Percentiles rank a stretch among this genome's conserved stretches.
These are phyloP conservation scores for Pseudeuparius sepicola DNA, from an alignment of 2,888 invertebrate genomes.

Conservation along the genomic window DNA sequence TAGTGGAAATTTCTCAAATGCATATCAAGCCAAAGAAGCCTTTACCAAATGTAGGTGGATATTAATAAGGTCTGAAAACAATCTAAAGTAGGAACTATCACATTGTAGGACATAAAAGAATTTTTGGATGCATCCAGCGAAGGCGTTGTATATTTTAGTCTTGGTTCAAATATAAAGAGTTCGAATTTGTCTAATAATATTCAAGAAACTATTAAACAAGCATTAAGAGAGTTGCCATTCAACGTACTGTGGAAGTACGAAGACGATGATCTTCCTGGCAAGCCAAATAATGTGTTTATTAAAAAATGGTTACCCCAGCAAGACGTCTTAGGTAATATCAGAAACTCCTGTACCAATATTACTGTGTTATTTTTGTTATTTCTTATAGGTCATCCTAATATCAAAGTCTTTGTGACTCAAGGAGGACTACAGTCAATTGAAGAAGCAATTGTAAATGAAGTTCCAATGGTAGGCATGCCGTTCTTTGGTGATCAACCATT, in stretches of 20 bases:
- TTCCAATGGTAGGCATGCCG: too few species aligned
- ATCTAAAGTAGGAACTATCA: too few species aligned
- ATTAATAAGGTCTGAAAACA: not conserved
- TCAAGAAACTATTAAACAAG: conserved; percentile 15
- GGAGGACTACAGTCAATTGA: conserved; percentile 23
- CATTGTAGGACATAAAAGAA: conserved; percentile 17
- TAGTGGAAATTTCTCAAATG: conserved; percentile 26
- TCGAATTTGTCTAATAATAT: conserved; percentile 14
- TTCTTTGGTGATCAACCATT: too few species aligned
- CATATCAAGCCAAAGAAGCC: conserved; percentile 29
- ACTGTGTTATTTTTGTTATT: too few species aligned
- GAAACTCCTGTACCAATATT: too few species aligned
- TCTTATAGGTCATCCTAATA: too few species aligned
- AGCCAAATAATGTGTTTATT: conserved; percentile 24
- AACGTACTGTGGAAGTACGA: conserved; percentile 28
- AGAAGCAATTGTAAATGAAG: too few species aligned
- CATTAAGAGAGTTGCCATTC: conserved; percentile 22
- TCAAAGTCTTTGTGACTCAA: too few species aligned
- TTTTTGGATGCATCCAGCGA: conserved; percentile 20
- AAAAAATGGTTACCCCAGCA: conserved; percentile 25
- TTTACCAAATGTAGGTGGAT: conserved; percentile 29
- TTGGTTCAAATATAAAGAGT: conserved; percentile 23
- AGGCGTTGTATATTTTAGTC: conserved; percentile 26
- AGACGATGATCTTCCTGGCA: conserved; percentile 14
- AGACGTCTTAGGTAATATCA: conserved; percentile 28